Percentiles rank a stretch among this genome's conserved stretches.
phyloP scores from a whole-genome alignment of 2,797 vertebrate genomes.

The Galaxias olidus region DNA sequence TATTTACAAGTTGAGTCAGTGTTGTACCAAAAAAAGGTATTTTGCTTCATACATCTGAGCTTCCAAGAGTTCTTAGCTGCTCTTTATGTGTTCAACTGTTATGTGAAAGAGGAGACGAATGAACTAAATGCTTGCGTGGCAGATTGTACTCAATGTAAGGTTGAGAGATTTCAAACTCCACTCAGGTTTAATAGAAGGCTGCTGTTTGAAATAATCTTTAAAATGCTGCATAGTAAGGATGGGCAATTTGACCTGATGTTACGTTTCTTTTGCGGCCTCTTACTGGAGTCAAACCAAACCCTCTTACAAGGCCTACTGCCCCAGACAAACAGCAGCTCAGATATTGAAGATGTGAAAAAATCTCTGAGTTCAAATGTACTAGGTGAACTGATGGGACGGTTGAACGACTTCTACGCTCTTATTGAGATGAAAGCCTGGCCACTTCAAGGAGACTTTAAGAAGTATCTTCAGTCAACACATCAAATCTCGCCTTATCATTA shows the following conservation, averaged over 20 bases:
- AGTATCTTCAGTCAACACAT: too few relatives aligned
- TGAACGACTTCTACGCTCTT: conserved; percentile 7
- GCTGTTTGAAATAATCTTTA: too few relatives aligned
- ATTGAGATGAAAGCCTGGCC: not conserved
- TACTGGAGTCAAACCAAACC: conserved; percentile 2
- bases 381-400: too few relatives aligned
- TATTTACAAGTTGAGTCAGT: too few relatives aligned
- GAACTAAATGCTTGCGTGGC: not conserved
- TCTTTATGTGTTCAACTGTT: conserved; percentile 6
- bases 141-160: too few relatives aligned
- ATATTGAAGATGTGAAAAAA: not conserved
- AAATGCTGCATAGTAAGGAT: too few relatives aligned
- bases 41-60: conserved; percentile 48
- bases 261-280: conserved; percentile 30
- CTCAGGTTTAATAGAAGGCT: too few relatives aligned
- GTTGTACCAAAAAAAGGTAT: not conserved
- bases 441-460: too few relatives aligned
- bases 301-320: conserved; percentile 13
- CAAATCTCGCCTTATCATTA: too few relatives aligned
- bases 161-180: too few relatives aligned
- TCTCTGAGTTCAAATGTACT: too few relatives aligned
- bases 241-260: too few relatives aligned
- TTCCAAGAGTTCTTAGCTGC: conserved; percentile 45
- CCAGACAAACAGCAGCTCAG: not conserved
- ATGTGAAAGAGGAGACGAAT: not conserved